phyloP scores from a whole-genome alignment of 2,888 invertebrate species.

The Lamellibrachia satsuma region DNA sequence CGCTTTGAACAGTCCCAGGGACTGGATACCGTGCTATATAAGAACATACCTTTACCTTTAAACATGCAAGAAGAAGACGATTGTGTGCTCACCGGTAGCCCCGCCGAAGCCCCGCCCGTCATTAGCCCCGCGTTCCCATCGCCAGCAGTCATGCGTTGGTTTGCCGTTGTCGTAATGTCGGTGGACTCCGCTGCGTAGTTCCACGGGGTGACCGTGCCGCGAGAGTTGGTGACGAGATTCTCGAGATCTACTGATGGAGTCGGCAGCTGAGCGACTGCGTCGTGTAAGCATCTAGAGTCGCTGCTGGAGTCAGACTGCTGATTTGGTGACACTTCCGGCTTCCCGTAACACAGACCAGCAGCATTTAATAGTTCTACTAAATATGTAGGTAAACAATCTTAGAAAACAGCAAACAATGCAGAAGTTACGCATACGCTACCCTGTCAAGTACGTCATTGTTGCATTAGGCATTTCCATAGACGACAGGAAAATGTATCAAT shows the following conservation, averaged over 20 bases:
- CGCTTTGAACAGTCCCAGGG: too few relatives aligned
- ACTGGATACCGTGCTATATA: too few relatives aligned
- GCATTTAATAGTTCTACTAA: background rate
- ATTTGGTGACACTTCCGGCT: background rate
- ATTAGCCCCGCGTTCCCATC: background rate
- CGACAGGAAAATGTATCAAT: too few relatives aligned
- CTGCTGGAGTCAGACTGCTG: background rate
- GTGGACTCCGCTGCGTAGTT: background rate
- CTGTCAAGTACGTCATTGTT: too few relatives aligned
- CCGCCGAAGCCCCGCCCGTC: background rate
- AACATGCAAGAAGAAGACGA: too few relatives aligned
- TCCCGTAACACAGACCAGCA: background rate
- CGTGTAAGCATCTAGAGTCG: background rate
- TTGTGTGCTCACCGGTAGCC: background rate
- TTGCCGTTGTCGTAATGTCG: background rate
- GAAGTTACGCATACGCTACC: too few relatives aligned
- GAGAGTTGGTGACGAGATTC: conserved; percentile 9
- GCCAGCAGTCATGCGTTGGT: background rate
- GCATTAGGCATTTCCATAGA: too few relatives aligned
- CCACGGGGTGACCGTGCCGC: background rate
- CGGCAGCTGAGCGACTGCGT: background rate
- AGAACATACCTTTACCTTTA: too few relatives aligned
- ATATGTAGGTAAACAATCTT: background rate
- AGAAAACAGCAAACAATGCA: background rate
- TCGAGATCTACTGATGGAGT: background rate